Base-by-base conservation (phyloP, 2,113 vertebrate genomes). In the Tragelaphus imberbis region DNA sequence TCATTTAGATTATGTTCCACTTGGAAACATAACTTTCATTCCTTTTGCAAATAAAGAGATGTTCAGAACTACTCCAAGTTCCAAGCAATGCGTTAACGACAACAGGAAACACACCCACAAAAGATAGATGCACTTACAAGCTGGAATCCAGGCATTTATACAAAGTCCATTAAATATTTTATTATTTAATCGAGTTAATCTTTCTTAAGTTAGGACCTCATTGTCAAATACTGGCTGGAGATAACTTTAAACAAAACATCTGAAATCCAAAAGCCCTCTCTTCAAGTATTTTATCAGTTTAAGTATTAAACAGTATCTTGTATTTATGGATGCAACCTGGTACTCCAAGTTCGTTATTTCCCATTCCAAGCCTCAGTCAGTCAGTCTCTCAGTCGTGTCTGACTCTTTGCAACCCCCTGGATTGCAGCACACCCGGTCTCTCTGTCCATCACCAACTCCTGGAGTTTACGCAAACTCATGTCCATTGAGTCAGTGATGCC, bases 41-140 rank as follows among this genome's bases (percentile, higher is more conserved):
- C 91, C 94, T 95, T 81, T n/a, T 47, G 53, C 79, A 82, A 59
- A 84, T n/a, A 63, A 93, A 96, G 68, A 89, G 81, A 55, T 59
- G 6, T 33, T 71, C 49, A 27, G 0, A 47, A 36, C 53, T 49
- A 27, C 77, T 81, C 16, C n/a, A 33, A 87, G 68, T n/a, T 79
- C 85, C 47, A 36, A 53, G 44, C 84, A 58, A 49, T 15, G 30
- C 0, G 0, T 61, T 28, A 27, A 33, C 9, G 40, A 82, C 55
- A 86, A 44, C 0, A 56, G 36, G 40, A 13, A 51, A 85, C 71
- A 84, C 7, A 86, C 2, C 56, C 55, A 80, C 17, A 12, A 0
- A 53, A 25, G 59, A 12, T 1, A 6, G 3, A 40, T 1, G 11
- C 3, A 81, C 10, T 23, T 25, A 63, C 5, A 14, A 58, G 30